These are phyloP conservation scores for Bos javanicus DNA, from an alignment of 2,113 vertebrate species.

Conservation along the genomic window DNA sequence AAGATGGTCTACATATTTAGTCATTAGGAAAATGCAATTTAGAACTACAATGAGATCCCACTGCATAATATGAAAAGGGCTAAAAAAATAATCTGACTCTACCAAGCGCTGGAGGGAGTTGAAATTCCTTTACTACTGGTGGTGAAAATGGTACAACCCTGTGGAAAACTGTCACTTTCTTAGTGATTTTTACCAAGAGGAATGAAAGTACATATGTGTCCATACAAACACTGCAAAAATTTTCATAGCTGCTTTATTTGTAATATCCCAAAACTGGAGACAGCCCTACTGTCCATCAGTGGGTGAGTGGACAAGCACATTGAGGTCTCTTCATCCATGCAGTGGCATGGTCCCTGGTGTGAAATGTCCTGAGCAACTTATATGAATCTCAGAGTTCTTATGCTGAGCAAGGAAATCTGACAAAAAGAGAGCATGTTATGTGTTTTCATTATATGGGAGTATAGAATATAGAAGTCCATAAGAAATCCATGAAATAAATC, in stretches of 20 bases:
- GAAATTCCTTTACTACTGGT: not conserved
- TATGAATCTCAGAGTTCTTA: not conserved
- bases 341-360: not conserved
- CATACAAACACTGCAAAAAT: not conserved
- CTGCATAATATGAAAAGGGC: not conserved
- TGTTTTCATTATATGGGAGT: too few relatives aligned
- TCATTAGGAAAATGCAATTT: not conserved
- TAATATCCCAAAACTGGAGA: not conserved
- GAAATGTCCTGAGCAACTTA: not conserved
- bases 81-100: not conserved
- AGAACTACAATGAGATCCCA: not conserved
- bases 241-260: not conserved
- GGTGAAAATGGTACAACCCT: not conserved
- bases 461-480: too few relatives aligned
- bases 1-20: not conserved
- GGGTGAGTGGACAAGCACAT: too few relatives aligned
- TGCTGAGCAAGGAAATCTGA: not conserved
- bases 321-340: not conserved
- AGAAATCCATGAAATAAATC: not conserved
- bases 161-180: not conserved
- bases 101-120: not conserved
- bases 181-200: not conserved
- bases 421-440: too few relatives aligned
- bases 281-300: too few relatives aligned
- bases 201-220: not conserved